Evolutionary conservation across 2,888 invertebrate genomes (phyloP), one percentile per base, ranked within the genome.

Genomic region (Seira ritae): DNA sequence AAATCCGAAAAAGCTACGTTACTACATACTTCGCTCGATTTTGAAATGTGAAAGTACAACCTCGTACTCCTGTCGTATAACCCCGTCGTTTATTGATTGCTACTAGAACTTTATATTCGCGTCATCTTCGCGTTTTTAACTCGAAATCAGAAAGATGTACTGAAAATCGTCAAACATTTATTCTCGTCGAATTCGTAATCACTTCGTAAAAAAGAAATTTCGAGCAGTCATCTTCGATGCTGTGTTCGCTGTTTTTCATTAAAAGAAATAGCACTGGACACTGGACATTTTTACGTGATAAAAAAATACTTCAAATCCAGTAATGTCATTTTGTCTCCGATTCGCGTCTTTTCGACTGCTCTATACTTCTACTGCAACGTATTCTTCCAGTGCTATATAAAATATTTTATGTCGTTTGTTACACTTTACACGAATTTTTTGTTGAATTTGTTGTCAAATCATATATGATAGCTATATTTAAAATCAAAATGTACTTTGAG

Each of bases 331-430:
- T 81, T 81, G 65, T 82, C 85, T 84, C 85, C 85, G 80, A 85
- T 83, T 85, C 82, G 83, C 80, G 80, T 74, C 74, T 85, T 74
- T 81, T 75, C 67, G 79, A 82, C 84, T 84, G 74, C 84, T 76
- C 62, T 62, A 70, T 68, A 69, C 70, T 66, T 68, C 70, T 79
- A 79, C 79, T 74, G 50, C 75, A 76, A 78, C 74, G 55, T 76
- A 80, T 84, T 80, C 84, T 84, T 84, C 84, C 84, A 84, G 84
- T 84, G 84, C 84, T 84, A 84, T 80, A 73, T 60, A 20, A 74
- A 62, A 19, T 62, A 62, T 20, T 55, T 55, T 70, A 80, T 80
- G 68, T 74, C 69, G 37, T 69, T 79, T 76, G 75, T 76, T 80
- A 84, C 79, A 80, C 84, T 84, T 76, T 80, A 80, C 83, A 79